phyloP scores from a whole-genome alignment of 2,113 vertebrate species.

The Ploceus nigricollis region DNA sequence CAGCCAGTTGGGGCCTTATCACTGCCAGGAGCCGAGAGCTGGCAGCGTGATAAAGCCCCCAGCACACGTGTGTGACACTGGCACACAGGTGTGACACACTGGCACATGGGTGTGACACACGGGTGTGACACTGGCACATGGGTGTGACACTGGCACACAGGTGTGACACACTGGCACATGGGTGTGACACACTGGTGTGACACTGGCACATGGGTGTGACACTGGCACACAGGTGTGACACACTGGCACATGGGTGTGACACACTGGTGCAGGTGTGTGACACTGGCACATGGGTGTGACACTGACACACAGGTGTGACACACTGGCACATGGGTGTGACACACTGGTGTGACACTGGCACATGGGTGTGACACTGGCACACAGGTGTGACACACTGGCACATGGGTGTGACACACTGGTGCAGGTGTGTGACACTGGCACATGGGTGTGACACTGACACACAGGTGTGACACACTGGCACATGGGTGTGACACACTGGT shows the following conservation, averaged over 20 bases:
- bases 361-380: too few species aligned
- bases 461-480: not conserved
- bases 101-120: not conserved
- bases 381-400: too few species aligned
- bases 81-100: not conserved
- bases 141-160: not conserved
- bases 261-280: too few species aligned
- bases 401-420: not conserved
- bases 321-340: not conserved
- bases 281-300: not conserved
- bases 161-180: not conserved
- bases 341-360: not conserved
- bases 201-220: not conserved
- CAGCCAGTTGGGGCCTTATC: constrained; percentile 71
- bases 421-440: not conserved
- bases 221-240: not conserved
- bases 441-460: not conserved
- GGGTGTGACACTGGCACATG: not conserved
- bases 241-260: too few species aligned
- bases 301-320: not conserved
- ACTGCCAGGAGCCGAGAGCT: constrained; percentile 42
- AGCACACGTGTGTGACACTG: not conserved
- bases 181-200: too few species aligned
- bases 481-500: not conserved
- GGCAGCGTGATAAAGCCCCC: constrained; percentile 57